These are phyloP conservation scores for Scrobipalpa costella DNA, from an alignment of 2,888 invertebrate genomes.

Conservation along the genomic window DNA sequence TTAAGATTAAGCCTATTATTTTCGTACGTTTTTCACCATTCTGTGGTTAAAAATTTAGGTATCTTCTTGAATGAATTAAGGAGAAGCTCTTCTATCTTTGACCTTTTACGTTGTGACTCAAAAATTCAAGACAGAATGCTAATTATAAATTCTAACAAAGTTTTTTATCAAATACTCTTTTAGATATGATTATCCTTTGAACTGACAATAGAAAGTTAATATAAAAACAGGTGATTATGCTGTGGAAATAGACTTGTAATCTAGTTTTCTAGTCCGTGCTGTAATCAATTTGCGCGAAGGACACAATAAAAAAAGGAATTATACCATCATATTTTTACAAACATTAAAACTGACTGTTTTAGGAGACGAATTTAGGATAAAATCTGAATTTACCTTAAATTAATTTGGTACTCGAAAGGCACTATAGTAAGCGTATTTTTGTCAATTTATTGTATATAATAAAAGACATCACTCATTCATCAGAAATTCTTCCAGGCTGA, in stretches of 20 bases:
- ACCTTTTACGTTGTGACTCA: conserved; percentile 35
- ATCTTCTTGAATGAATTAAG: conserved; percentile 52
- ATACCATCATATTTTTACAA: too few relatives aligned
- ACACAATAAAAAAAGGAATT: too few relatives aligned
- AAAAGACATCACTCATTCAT: too few relatives aligned
- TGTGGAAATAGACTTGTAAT: not conserved
- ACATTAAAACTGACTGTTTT: too few relatives aligned
- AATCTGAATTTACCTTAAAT: too few relatives aligned
- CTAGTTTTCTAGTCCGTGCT: not conserved
- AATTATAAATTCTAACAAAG: not conserved
- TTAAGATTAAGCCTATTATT: too few relatives aligned
- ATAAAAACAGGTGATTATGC: not conserved
- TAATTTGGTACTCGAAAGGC: too few relatives aligned
- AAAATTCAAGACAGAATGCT: conserved; percentile 33
- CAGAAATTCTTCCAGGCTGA: too few relatives aligned
- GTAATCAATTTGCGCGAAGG: not conserved
- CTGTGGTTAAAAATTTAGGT: conserved; percentile 16
- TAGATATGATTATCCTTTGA: conserved; percentile 1
- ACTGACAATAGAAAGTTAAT: not conserved
- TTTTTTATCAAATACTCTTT: not conserved
- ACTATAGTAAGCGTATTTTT: too few relatives aligned
- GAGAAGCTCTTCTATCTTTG: conserved; percentile 41
- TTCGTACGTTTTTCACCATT: not conserved
- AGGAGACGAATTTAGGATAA: too few relatives aligned
- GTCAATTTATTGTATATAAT: too few relatives aligned